Evolutionary conservation across 2,797 vertebrate genomes (phyloP), one percentile per base, ranked within the genome.

Genomic region (Scleropages formosus): DNA sequence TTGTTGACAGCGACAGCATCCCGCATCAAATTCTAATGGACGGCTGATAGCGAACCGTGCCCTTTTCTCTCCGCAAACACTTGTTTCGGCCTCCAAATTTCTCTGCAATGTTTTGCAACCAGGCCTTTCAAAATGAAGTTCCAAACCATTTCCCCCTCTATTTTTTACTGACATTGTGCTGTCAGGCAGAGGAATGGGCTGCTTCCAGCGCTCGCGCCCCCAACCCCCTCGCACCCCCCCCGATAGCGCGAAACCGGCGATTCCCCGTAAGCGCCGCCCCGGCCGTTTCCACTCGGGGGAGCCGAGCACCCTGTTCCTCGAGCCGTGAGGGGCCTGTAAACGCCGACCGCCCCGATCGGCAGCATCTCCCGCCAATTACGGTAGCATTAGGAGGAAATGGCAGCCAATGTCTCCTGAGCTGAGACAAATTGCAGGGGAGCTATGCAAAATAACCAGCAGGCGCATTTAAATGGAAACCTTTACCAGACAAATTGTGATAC

Each of bases 381-480:
- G 73, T 80, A 82, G 88, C 88, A 90, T 92, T 90, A 91, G 85
- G 81, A 85, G 82, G 81, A 82, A 83, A 83, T 85, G 87, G 86
- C 88, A 86, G 87, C 84, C 88, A 80, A 83, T 90, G 90, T 89
- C 82, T 87, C 83, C 87, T 86, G 87, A 92, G 89, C 89, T 88
- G 88, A 87, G 84, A 78, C 85, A 91, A 93, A 94, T 93, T 93
- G 91, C 91, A 92, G 91, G 90, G 91, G 84, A 86, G 87, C 89
- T 87, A 92, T 92, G 92, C 91, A 90, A 91, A 91, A 91, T 92
- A 93, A 93, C 90, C 89, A 90, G 87, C 81, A 86, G 88, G 88
- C 85, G 91, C 92, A 92, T 93, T 94, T 94, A 93, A 94, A 94
- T 90, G 91, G 91, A 93, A 93, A 92, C 90, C 90, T 94, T 94